Evolutionary conservation across 2,797 vertebrate genomes (phyloP), one percentile per base, ranked within the genome.

Genomic region (Tokudaia tokunoshimensis): DNA sequence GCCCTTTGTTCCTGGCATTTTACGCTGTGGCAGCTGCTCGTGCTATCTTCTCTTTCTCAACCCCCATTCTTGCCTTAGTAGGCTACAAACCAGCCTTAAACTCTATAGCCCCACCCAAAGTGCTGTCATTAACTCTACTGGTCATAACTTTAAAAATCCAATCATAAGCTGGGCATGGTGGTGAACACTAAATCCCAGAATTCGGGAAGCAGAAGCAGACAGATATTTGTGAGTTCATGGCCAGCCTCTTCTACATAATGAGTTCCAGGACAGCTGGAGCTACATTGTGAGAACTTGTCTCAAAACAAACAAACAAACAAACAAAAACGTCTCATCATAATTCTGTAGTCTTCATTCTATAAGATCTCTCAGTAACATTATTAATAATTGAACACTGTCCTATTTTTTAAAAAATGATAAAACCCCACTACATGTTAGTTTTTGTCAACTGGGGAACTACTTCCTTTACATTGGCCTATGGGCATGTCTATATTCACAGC

Each of bases 271-370:
- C 22, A 61, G 7, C 57, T 37, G 57, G 57, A 61, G 57, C 57
- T 82, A 61, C 22, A 82, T 61, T 26, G 7, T 61, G 55, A 61
- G 57, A 41, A 24, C 80, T 24, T 41, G 37, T 82, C 80, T 61
- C 80, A 61, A 59, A 61, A 52, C 52, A 52, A 52, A 12, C 52
- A 52, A 52, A 41, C n/a, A 61, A 82, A 82, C 55, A 59, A 74
- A 74, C 72, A 75, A n/a, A 19, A 91, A 86, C 80, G 7, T 92
- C 34, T 14, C 44, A 2, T 82, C 26, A n/a, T 82, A n/a, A 82
- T 82, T 57, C 31, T 94, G 92, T 80, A 52, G 17, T 82, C 22
- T 90, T 90, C 47, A 52, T 90, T 90, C 65, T 63, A 52, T 34
- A 67, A 67, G 59, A 89, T 67, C 37, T 82, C 47, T 67, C 37